Base-by-base conservation (phyloP, 2,888 invertebrate genomes). In the Ophion ellenae region DNA sequence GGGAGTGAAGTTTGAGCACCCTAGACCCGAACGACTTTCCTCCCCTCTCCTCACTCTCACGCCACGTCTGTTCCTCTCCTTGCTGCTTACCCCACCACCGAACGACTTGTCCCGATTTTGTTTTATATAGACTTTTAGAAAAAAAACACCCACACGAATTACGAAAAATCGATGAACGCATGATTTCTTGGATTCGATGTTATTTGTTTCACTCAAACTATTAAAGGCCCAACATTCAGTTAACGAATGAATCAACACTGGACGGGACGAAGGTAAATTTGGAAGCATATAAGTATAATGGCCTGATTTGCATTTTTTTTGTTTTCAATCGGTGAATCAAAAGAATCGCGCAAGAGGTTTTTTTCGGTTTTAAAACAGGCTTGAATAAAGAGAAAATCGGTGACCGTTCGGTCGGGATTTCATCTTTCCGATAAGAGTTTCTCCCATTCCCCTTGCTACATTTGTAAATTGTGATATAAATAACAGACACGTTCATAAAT, bases 391-490 rank as follows among this genome's bases (percentile, higher is more conserved):
- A 75, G 45, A 83, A 71, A 73, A 57, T 24, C 45, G 59, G 66
- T n/a, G 32, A 47, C 63, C 63, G 66, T 78, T 24, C 67, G 64
- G 66, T 81, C 78, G 75, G 47, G 74, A 75, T 67, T 81, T 61
- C 69, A 32, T 45, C 67, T 81, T 81, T 85, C 40, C 81, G 83
- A 83, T 75, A 24, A 81, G n/a, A 70, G 53, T 76, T 74, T 82
- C 73, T 73, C 64, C 73, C 78, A 67, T 63, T 70, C 59, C 77
- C 77, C 76, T 80, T 63, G 81, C 84, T 89, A 93, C 91, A 93
- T 93, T 93, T 94, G 94, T 93, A 94, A 93, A 94, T 94, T 94
- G 93, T 94, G 93, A 93, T 94, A 94, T 93, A 93, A 93, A 92
- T 91, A 91, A 91, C 91, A 90, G 92, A 92, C 14, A 53, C 93